These are phyloP conservation scores for Chrysotoxum bicinctum DNA, from an alignment of 2,888 invertebrate species.

Conservation along the genomic window DNA sequence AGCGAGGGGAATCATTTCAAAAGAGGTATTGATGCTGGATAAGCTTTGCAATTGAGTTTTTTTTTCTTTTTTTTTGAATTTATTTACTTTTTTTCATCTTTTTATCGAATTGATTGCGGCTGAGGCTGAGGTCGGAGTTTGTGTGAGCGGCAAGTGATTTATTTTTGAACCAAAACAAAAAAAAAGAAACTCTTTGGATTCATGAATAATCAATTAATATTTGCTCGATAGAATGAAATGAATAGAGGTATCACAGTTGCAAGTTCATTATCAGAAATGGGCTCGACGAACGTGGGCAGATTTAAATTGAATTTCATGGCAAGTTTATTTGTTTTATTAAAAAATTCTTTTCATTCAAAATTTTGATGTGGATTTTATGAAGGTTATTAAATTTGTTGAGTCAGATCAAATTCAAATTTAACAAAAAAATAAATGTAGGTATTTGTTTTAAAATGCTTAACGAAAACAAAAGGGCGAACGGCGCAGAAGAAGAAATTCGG, in stretches of 20 bases:
- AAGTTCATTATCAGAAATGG: not conserved
- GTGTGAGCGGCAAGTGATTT: not conserved
- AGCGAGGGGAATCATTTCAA: constrained; percentile 8
- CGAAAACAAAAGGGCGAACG: too few species aligned
- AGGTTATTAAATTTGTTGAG: not conserved
- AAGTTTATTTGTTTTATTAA: not conserved
- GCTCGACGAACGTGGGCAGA: not conserved
- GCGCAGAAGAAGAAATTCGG: too few species aligned
- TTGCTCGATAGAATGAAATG: not conserved
- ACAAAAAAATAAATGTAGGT: too few species aligned
- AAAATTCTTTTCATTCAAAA: not conserved
- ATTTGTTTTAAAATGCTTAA: too few species aligned
- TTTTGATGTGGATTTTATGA: not conserved
- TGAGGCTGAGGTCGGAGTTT: not conserved
- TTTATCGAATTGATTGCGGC: constrained; percentile 29
- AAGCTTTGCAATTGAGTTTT: constrained; percentile 31
- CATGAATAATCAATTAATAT: constrained; percentile 18
- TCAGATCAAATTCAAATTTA: not conserved
- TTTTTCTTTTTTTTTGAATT: not conserved
- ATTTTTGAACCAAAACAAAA: not conserved
- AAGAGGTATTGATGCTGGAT: constrained; percentile 47
- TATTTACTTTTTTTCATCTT: not conserved
- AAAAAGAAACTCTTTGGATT: not conserved
- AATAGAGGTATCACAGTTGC: not conserved
- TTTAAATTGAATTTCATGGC: not conserved